Evolutionary conservation across 2,797 vertebrate species (phyloP).

Genomic region (Eleutherodactylus coqui): DNA sequence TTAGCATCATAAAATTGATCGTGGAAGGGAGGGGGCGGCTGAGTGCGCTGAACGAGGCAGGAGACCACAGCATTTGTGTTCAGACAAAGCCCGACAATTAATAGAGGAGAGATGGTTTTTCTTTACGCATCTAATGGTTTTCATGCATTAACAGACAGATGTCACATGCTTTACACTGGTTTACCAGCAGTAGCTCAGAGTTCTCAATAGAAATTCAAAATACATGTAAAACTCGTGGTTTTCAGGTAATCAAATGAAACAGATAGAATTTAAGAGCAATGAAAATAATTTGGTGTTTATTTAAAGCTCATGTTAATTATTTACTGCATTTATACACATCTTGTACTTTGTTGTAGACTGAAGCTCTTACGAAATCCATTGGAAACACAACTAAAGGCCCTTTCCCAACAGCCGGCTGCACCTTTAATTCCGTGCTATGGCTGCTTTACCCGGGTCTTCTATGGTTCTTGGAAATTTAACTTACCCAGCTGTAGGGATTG

Average conservation of each 20-base stretch:
- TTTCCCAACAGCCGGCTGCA: too few species aligned
- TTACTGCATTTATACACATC: too few species aligned
- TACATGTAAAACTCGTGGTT: background rate
- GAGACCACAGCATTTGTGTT: constrained; percentile 64
- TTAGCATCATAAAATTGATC: constrained; percentile 98
- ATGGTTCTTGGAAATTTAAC: too few species aligned
- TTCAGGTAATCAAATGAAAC: background rate
- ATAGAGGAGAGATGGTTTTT: constrained; percentile 68
- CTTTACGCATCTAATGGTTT: constrained; percentile 81
- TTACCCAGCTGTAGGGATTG: too few species aligned
- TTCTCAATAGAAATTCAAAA: background rate
- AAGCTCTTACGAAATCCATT: too few species aligned
- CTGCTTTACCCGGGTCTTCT: too few species aligned
- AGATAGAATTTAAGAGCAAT: background rate
- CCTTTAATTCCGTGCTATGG: too few species aligned
- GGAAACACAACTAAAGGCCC: too few species aligned
- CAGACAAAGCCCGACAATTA: constrained; percentile 65
- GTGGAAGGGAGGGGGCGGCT: constrained; percentile 70
- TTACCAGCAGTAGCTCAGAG: constrained; percentile 49
- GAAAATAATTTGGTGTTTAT: background rate
- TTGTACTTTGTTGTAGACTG: too few species aligned
- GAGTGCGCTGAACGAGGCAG: constrained; percentile 60
- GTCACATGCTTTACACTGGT: constrained; percentile 71
- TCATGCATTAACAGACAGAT: constrained; percentile 88
- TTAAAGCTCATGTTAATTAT: too few species aligned